These are phyloP conservation scores for Proisotoma minuta DNA, from an alignment of 2,888 invertebrate species.

Conservation along the genomic window DNA sequence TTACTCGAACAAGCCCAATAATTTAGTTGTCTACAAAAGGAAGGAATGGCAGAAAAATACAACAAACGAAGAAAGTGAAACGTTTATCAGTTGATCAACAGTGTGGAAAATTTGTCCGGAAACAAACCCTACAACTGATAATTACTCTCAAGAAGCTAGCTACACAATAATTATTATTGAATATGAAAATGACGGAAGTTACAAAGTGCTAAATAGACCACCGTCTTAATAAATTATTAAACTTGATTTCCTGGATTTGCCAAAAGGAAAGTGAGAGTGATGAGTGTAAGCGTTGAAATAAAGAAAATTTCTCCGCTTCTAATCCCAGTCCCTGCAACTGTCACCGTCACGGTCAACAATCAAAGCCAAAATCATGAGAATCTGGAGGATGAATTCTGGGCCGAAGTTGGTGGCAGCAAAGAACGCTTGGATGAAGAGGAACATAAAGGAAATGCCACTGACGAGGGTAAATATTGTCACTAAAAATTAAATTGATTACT, in stretches of 20 bases:
- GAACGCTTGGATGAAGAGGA: conserved; percentile 46
- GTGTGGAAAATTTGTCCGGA: not conserved
- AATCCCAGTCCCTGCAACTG: conserved; percentile 1
- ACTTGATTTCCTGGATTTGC: too few species aligned
- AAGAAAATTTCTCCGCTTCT: conserved; percentile 29
- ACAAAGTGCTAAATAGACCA: not conserved
- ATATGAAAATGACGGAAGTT: not conserved
- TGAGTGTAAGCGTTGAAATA: conserved; percentile 37
- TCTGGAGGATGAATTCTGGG: conserved; percentile 44
- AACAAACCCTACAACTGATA: not conserved
- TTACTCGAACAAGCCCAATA: not conserved
- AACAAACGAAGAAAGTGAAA: conserved; percentile 1
- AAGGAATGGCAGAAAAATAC: not conserved
- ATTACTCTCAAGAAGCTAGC: not conserved
- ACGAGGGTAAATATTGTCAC: conserved; percentile 43
- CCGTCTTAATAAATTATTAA: too few species aligned
- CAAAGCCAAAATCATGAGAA: too few species aligned
- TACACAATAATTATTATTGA: not conserved
- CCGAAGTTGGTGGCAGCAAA: conserved; percentile 40
- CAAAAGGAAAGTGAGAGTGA: not conserved
- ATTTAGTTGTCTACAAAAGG: not conserved
- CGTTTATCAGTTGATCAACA: not conserved
- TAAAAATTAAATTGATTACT: too few species aligned
- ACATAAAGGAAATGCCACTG: conserved; percentile 46
- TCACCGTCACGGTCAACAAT: conserved; percentile 40